Evolutionary conservation across 1,140 invertebrate genomes (phyloP), one percentile per base, ranked within the genome.

Genomic region (Ceratitis capitata): DNA sequence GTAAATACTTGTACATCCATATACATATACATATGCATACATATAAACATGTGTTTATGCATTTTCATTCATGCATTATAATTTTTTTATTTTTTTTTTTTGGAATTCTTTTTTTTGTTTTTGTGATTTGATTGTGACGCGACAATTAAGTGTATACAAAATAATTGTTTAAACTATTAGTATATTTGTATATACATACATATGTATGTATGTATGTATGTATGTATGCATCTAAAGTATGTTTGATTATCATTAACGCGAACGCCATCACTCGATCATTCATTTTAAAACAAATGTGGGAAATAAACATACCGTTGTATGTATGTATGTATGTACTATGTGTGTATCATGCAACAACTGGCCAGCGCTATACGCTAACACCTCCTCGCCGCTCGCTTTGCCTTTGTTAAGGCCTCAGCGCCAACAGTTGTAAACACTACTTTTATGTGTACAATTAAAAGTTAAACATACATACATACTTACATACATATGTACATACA

Each of bases 361-460:
- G 42, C 39, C 69, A 78, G 10, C n/a, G 51, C 23, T 7, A 5
- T 47, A 5, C 4, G 7, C 19, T 23, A n/a, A 23, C 51, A 53
- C 51, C 19, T 6, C 51, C 9, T 10, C 69, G n/a, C 4, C 26
- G 9, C 42, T 7, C 69, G 47, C 42, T 19, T n/a, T 53, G 47
- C 51, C 51, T n/a, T 5, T 47, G 5, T 47, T 6, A 47, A 5
- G 5, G 51, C 51, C 23, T 23, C n/a, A 56, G 19, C 51, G 5
- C 1, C 51, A 23, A n/a, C n/a, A n/a, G 3, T 19, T 56, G n/a
- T 23, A 56, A 56, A 56, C 51, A 56, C 51, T 23, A 6, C n/a
- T 26, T 82, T 19, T 82, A 42, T 82, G 26, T 82, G 78, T 82
- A 90, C 88, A 90, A 90, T 90, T 90, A 90, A 90, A 88, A 89